These are phyloP conservation scores for Caenorhabditis angaria DNA, from an alignment of 2,888 invertebrate species.

Conservation along the genomic window DNA sequence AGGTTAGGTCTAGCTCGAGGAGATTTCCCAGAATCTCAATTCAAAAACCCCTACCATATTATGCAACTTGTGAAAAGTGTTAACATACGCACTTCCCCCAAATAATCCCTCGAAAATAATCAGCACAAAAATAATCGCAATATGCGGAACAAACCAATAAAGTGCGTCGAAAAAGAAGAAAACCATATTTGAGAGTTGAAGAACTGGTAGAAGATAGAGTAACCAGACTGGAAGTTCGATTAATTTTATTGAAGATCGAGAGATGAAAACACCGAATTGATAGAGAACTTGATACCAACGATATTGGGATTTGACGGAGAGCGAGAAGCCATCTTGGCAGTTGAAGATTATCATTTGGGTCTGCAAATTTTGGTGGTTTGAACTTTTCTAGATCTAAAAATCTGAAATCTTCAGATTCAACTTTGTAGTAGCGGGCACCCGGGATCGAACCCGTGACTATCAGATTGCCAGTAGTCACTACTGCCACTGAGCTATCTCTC, in stretches of 20 bases:
- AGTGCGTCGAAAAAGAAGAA: constrained; percentile 79
- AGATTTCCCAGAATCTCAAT: not conserved
- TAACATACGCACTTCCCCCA: constrained; percentile 83
- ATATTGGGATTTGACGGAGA: constrained; percentile 60
- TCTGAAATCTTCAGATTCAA: too few species aligned
- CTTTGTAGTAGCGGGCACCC: too few species aligned
- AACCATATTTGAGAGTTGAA: constrained; percentile 78
- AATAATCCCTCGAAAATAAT: constrained; percentile 82
- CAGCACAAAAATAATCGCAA: constrained; percentile 79
- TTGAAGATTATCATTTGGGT: constrained; percentile 66
- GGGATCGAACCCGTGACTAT: too few species aligned
- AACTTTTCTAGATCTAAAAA: not conserved
- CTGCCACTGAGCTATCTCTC: too few species aligned
- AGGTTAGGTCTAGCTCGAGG: not conserved
- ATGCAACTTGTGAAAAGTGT: constrained; percentile 83
- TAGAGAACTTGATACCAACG: constrained; percentile 75
- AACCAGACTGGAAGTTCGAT: constrained; percentile 77
- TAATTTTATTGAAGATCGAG: constrained; percentile 83
- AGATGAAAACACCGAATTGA: constrained; percentile 85
- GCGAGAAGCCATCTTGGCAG: constrained; percentile 63
- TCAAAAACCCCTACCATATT: constrained; percentile 76
- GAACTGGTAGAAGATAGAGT: constrained; percentile 62
- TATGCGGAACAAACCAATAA: constrained; percentile 79
- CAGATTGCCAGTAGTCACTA: too few species aligned
- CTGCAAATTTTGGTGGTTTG: constrained; percentile 40